phyloP scores from a whole-genome alignment of 1,140 invertebrate species.

The roundworm (Caenorhabditis elegans) region WBcel235 BX284602.5:9983501-9984000 shows the following conservation, averaged over 20 bases:
- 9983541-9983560: not conserved
- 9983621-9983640: not conserved
- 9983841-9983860: no score
- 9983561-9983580: not conserved
- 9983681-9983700: not conserved
- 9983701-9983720: not conserved
- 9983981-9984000: no score
- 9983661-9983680: no score
- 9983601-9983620: not conserved
- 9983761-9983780: no score
- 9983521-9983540: not conserved
- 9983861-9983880: no score
- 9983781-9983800: no score
- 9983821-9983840: not conserved
- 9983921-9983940: no score
- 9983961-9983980: no score
- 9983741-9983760: no score
- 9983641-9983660: not conserved
- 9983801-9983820: not conserved
- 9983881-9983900: no score
- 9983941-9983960: no score
- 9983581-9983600: not conserved
- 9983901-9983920: no score
- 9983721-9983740: not conserved
- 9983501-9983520: not conserved